phyloP scores from a whole-genome alignment of 1,140 invertebrate species.

The Panagrolaimus sp. region DNA sequence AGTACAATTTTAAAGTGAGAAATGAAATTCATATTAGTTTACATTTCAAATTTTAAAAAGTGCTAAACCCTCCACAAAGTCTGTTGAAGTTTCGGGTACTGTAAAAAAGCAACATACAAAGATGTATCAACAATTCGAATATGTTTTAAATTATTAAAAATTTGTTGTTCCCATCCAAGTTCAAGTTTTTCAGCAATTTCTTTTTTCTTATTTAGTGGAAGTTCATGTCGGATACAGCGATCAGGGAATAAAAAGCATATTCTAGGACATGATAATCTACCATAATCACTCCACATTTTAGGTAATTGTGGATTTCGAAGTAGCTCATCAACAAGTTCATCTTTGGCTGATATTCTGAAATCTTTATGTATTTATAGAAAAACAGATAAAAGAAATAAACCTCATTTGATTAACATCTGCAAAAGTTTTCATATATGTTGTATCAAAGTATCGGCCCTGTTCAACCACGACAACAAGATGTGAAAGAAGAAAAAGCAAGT shows the following conservation, averaged over 20 bases:
- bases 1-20: no score
- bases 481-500: not conserved
- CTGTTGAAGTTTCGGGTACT: no score
- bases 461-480: conserved; percentile 2
- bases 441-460: conserved; percentile 1
- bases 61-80: no score
- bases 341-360: not conserved
- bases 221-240: not conserved
- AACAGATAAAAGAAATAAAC: no score
- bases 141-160: not conserved
- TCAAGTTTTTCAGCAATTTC: conserved; percentile 3
- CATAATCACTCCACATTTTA: not conserved
- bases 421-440: not conserved
- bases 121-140: not conserved
- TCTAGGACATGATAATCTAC: not conserved
- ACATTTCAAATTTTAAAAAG: no score
- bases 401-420: not conserved
- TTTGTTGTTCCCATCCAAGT: not conserved
- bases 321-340: not conserved
- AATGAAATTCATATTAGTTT: no score
- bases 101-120: not conserved
- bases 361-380: no score
- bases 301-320: not conserved
- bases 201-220: not conserved
- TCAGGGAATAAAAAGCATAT: not conserved